Conservation (phyloP, 2,113 vertebrate genomes). For the Cephalophus harveyi region DNA sequence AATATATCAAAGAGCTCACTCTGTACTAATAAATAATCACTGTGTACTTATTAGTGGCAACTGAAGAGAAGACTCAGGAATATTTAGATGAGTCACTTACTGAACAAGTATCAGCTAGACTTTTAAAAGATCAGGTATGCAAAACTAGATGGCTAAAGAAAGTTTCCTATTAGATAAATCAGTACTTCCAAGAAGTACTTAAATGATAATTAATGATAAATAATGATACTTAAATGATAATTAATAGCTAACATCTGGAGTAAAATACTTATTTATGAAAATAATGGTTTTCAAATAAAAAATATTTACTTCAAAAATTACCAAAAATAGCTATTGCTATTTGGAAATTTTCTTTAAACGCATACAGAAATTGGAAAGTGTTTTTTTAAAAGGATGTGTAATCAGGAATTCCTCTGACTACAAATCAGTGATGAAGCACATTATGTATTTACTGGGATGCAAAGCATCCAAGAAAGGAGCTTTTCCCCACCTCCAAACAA, state of each 20-base stretch:
- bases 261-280: constrained; percentile 27
- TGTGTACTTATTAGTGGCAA: not conserved
- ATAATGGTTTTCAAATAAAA: constrained; percentile 3
- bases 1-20: not conserved
- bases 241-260: not conserved
- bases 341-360: not conserved
- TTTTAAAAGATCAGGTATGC: not conserved
- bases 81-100: not conserved
- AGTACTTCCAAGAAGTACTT: not conserved
- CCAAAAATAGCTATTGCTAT: not conserved
- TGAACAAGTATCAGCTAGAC: not conserved
- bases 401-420: not conserved
- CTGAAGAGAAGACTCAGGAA: not conserved
- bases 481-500: not conserved
- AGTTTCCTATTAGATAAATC: not conserved
- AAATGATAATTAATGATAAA: not conserved
- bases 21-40: not conserved
- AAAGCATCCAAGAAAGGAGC: not conserved
- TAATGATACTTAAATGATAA: not conserved
- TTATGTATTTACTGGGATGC: not conserved
- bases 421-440: not conserved
- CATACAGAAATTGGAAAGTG: not conserved
- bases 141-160: not conserved
- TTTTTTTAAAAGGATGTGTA: not conserved
- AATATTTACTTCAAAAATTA: not conserved